Percentiles rank a stretch among this genome's conserved stretches.
These are phyloP conservation scores for Melanostoma scalare DNA, from an alignment of 2,888 invertebrate genomes.

Conservation along the genomic window DNA sequence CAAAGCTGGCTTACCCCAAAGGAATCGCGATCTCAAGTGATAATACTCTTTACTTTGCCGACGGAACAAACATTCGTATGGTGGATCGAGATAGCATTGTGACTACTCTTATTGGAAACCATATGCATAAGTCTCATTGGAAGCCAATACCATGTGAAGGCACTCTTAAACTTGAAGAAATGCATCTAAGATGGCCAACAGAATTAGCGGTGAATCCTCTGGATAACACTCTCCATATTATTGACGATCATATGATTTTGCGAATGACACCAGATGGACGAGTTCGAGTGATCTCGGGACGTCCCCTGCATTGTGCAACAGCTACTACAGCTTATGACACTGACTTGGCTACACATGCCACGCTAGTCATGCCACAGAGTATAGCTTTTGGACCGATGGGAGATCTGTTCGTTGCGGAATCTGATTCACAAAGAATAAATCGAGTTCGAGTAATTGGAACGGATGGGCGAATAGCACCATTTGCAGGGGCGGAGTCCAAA, in stretches of 20 bases:
- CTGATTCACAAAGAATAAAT: slow-evolving; percentile 97
- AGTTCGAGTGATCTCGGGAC: slow-evolving; percentile 95
- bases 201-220: slow-evolving; percentile 96
- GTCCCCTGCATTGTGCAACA: slow-evolving; percentile 95
- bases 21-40: slow-evolving; percentile 97
- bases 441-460: slow-evolving; percentile 94
- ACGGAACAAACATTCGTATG: slow-evolving; percentile 96
- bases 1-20: slow-evolving; percentile 97
- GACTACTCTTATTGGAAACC: slow-evolving; percentile 94
- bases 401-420: slow-evolving; percentile 96
- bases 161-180: slow-evolving; percentile 94
- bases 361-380: slow-evolving; percentile 95
- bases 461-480: slow-evolving; percentile 95
- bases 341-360: slow-evolving; percentile 94
- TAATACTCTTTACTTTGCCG: slow-evolving; percentile 96
- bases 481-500: slow-evolving; percentile 96
- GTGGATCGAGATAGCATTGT: slow-evolving; percentile 96
- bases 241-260: slow-evolving; percentile 97
- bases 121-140: slow-evolving; percentile 96
- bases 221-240: slow-evolving; percentile 96
- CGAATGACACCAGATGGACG: slow-evolving; percentile 95
- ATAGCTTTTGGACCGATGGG: slow-evolving; percentile 96
- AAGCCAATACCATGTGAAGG: slow-evolving; percentile 96
- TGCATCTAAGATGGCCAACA: slow-evolving; percentile 97
- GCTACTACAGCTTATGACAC: slow-evolving; percentile 90